Evolutionary conservation across 2,888 invertebrate genomes (phyloP).

Genomic region (Clostera curtula): DNA sequence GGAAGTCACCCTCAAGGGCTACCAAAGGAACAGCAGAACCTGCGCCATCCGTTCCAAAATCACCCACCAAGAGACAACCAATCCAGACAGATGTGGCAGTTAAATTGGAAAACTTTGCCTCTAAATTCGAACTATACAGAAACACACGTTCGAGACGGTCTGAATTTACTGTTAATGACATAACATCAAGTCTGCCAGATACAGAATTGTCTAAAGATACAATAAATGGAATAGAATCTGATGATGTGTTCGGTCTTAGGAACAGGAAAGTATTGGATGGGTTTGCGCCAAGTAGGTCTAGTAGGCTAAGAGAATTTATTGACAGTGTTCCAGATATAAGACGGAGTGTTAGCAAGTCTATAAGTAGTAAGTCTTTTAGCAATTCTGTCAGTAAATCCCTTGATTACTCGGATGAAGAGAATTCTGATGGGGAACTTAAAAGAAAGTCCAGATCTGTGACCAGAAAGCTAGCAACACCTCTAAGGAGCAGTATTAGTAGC

Average conservation of each 20-base stretch:
- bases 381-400: constrained; percentile 54
- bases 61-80: constrained; percentile 48
- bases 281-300: constrained; percentile 44
- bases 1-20: constrained; percentile 59
- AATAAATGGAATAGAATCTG: constrained; percentile 41
- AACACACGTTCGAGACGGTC: constrained; percentile 44
- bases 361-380: constrained; percentile 36
- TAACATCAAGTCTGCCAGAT: constrained; percentile 27
- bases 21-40: constrained; percentile 33
- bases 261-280: constrained; percentile 48
- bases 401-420: constrained; percentile 60
- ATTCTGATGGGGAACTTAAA: constrained; percentile 40
- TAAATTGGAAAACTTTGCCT: constrained; percentile 35
- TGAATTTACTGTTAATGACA: constrained; percentile 53
- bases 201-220: constrained; percentile 33
- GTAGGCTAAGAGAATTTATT: constrained; percentile 43
- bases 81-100: constrained; percentile 38
- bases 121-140: constrained; percentile 38
- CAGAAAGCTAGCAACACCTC: constrained; percentile 59
- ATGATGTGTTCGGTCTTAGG: constrained; percentile 41
- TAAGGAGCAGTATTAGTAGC: constrained; percentile 41
- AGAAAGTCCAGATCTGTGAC: constrained; percentile 42
- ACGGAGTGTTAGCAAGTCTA: constrained; percentile 50
- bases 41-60: constrained; percentile 29
- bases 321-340: constrained; percentile 46